Evolutionary conservation across 2,797 vertebrate genomes (phyloP).

Genomic region (Sternotherus odoratus): DNA sequence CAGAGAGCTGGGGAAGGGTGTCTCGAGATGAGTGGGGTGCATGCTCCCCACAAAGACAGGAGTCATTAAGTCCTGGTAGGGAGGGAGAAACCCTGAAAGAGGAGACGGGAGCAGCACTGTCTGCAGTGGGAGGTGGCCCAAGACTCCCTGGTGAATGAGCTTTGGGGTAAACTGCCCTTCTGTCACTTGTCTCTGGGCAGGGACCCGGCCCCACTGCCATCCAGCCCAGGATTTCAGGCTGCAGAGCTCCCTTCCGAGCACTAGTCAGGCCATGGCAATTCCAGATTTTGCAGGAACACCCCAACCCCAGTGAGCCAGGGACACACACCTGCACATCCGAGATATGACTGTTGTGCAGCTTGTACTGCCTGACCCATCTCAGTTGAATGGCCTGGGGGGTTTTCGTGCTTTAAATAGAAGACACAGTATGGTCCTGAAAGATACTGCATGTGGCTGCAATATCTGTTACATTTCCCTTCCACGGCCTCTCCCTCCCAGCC

Average conservation of each 20-base stretch:
- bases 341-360: too few relatives aligned
- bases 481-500: too few relatives aligned
- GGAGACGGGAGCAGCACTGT: background rate
- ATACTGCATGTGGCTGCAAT: background rate
- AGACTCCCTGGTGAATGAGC: background rate
- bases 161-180: too few relatives aligned
- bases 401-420: too few relatives aligned
- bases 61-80: conserved; percentile 46
- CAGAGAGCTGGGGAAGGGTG: background rate
- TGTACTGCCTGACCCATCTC: too few relatives aligned
- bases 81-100: conserved; percentile 10
- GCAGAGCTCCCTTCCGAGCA: too few relatives aligned
- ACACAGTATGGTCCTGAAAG: too few relatives aligned
- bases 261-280: too few relatives aligned
- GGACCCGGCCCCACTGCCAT: too few relatives aligned
- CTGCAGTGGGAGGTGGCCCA: background rate
- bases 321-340: too few relatives aligned
- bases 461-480: background rate
- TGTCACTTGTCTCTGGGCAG: background rate
- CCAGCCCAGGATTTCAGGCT: too few relatives aligned
- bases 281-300: background rate
- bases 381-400: too few relatives aligned
- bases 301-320: background rate
- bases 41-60: fast-evolving
- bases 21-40: background rate